Evolutionary conservation across 2,888 invertebrate species (phyloP), one percentile per base, ranked within the genome.

Genomic region (Chaetogeoica ovagalla): DNA sequence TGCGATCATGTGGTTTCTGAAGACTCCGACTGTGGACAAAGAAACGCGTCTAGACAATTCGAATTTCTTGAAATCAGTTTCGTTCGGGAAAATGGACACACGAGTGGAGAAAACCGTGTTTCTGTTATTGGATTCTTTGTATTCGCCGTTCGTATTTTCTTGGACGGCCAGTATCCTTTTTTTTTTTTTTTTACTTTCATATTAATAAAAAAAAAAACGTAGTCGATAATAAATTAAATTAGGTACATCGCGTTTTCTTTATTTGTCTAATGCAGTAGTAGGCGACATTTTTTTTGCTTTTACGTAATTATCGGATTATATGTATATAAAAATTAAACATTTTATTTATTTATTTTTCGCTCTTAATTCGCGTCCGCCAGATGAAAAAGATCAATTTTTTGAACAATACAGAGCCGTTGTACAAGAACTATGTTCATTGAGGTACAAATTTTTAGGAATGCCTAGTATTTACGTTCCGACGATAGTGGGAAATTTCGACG

Each of bases 41-140:
- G 21, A 68, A 30, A n/a, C 21, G 4, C 43, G 71, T 17, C 39
- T 79, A 8, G 71, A 79, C 55, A 55, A 23, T 6, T 39, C 52
- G 4, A 52, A 79, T 21, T 79, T 79, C 15, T 39, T 71, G 19
- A 71, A 55, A 48, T 43, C 5, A 2, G 39, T 79, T 17, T 55
- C 63, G 9, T 79, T 79, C 17, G 79, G 79, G 4, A 71, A 65
- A 30, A 23, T 71, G 15, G 79, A 79, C 55, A 63, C 77, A 0
- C 19, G 37, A n/a, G 55, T 79, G 79, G 79, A 79, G 70, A 79
- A 79, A 65, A 55, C 79, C 3, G 65, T 79, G 79, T 79, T 79
- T 3, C 23, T 70, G 3, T 55, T 79, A 39, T 55, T 62, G 57
- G 79, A 79, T 19, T 71, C 79, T 0, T 43, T 79, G 23, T 79